These are phyloP conservation scores for Rotaria sp. DNA, from an alignment of 2,888 invertebrate species.

Conservation along the genomic window DNA sequence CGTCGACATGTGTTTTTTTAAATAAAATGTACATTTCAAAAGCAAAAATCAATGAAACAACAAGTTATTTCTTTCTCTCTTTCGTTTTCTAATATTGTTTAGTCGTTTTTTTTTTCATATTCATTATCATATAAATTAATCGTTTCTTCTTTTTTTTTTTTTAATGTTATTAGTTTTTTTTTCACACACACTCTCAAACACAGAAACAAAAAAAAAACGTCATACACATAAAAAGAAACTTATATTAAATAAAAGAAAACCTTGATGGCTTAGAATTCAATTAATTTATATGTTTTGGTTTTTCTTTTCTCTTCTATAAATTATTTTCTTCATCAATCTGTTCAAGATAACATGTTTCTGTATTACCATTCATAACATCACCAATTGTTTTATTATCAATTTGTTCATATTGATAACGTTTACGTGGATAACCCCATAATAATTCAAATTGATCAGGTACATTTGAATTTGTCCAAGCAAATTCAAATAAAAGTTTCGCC, in stretches of 20 bases:
- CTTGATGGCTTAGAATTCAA: not conserved
- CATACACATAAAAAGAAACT: not conserved
- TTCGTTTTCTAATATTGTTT: not conserved
- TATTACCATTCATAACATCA: not conserved
- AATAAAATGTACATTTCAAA: not conserved
- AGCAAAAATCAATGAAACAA: not conserved
- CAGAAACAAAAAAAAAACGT: not conserved
- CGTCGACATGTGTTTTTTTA: not conserved
- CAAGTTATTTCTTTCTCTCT: not conserved
- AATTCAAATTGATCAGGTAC: conserved; percentile 4
- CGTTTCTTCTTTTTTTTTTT: not conserved
- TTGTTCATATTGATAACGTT: conserved; percentile 4
- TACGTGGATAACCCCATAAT: conserved; percentile 26
- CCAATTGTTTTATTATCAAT: not conserved
- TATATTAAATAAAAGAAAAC: conserved; percentile 1
- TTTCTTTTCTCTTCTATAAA: no score
- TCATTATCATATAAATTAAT: conserved; percentile 25
- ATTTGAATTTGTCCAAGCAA: not conserved
- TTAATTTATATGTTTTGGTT: not conserved
- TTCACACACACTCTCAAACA: not conserved
- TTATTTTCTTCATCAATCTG: conserved; percentile 1
- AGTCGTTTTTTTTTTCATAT: not conserved
- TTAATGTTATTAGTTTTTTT: not conserved
- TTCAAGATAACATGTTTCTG: conserved; percentile 27
- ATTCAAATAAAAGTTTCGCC: conserved; percentile 6